Conservation (phyloP, 2,888 invertebrate species). For the Falcaria lacertinaria region DNA sequence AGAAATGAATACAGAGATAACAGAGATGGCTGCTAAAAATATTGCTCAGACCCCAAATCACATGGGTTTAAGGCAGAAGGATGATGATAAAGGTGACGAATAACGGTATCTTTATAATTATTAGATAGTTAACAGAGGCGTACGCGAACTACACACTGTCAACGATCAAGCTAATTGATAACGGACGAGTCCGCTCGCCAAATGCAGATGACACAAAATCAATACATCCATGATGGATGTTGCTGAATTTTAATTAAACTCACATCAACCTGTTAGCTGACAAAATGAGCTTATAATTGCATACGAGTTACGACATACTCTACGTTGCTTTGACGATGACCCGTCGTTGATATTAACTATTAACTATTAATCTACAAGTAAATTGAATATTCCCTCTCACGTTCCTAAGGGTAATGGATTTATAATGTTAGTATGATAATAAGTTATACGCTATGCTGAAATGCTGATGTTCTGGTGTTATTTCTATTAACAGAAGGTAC, state of each 20-base stretch:
- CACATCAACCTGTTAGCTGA: conserved; percentile 65
- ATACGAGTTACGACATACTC: conserved; percentile 24
- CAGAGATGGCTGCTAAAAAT: too few species aligned
- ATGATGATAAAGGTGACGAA: too few species aligned
- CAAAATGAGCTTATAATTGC: conserved; percentile 71
- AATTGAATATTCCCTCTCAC: conserved; percentile 2
- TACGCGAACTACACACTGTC: conserved; percentile 29
- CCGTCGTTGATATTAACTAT: conserved; percentile 1
- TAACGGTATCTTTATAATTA: background rate
- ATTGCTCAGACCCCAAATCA: too few species aligned
- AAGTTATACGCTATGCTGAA: too few species aligned
- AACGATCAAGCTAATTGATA: conserved; percentile 60
- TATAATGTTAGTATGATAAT: too few species aligned
- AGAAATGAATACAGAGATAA: too few species aligned
- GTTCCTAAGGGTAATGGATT: background rate
- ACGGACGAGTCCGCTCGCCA: conserved; percentile 44
- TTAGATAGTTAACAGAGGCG: conserved; percentile 4
- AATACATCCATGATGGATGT: conserved; percentile 71
- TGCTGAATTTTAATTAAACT: conserved; percentile 73
- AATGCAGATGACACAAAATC: conserved; percentile 72
- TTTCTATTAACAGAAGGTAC: too few species aligned
- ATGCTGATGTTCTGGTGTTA: too few species aligned
- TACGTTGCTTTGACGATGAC: conserved; percentile 4
- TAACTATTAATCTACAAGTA: background rate
- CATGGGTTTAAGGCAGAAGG: too few species aligned